Evolutionary conservation across 2,888 invertebrate species (phyloP).

Genomic region (Dermolepida albohirtum): DNA sequence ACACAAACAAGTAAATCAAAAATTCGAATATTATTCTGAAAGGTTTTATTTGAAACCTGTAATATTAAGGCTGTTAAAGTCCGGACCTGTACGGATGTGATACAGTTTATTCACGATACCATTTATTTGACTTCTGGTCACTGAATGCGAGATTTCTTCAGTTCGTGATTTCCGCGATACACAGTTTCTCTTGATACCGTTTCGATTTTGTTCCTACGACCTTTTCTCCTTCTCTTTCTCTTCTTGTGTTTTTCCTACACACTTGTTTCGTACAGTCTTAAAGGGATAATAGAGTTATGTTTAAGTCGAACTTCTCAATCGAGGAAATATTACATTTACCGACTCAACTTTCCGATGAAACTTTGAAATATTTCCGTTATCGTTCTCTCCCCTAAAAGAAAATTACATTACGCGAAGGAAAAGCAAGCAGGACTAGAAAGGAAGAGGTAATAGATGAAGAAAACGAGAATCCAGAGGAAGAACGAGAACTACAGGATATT

Average conservation of each 20-base stretch:
- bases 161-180: conserved; percentile 48
- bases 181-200: conserved; percentile 45
- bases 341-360: conserved; percentile 51
- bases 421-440: conserved; percentile 16
- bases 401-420: conserved; percentile 41
- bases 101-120: conserved; percentile 47
- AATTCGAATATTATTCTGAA: too few relatives aligned
- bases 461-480: not conserved
- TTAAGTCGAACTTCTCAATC: conserved; percentile 50
- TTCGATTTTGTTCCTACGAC: conserved; percentile 43
- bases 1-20: too few relatives aligned
- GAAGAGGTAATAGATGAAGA: too few relatives aligned
- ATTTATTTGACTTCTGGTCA: conserved; percentile 50
- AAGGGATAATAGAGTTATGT: conserved; percentile 50
- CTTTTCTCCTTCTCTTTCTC: conserved; percentile 16
- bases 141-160: conserved; percentile 47
- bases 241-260: not conserved
- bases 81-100: conserved; percentile 31
- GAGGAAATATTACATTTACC: conserved; percentile 51
- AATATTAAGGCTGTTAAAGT: not conserved
- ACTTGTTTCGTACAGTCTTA: conserved; percentile 9
- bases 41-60: not conserved
- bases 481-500: conserved; percentile 20
- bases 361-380: conserved; percentile 52
- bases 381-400: conserved; percentile 41